Evolutionary conservation across 2,888 invertebrate genomes (phyloP), one percentile per base, ranked within the genome.

Genomic region (Dynastes hyllus): DNA sequence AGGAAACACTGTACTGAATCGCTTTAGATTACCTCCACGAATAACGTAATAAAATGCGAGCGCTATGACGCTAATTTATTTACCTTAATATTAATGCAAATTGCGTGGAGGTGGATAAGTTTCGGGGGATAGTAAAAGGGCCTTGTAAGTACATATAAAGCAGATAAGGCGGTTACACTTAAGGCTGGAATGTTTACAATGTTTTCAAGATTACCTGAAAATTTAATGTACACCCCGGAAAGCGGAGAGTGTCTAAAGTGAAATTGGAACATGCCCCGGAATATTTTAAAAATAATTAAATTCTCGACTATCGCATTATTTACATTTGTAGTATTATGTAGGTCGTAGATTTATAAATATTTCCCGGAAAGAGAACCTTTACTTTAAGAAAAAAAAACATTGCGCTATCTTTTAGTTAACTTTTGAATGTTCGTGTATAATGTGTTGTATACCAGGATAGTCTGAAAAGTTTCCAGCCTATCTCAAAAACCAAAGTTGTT

Each of bases 251-350:
- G 71, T 76, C 37, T 51, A 67, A 65, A 40, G 53, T 71, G 78
- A 84, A 81, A 82, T 82, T 82, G 81, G 82, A 82, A 82, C 84
- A 82, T 84, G 84, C 78, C 80, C 79, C 76, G 76, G 84, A 83
- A 84, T 84, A 83, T 82, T 81, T 83, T 84, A 82, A 83, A 82
- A 81, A 81, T 82, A 82, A 81, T 81, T 81, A 81, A 50, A 80
- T 78, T 78, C 63, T 45, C 78, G 75, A 75, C 77, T 78, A 55
- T 55, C 55, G 55, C 55, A 55, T 55, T 55, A 55, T 55, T 55
- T 45, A 45, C 45, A 45, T 45, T 45, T 45, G 45, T 45, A 45
- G 45, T 45, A 45, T 45, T 45, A 45, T 45, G 45, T 45, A 45
- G 45, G 45, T 45, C 11, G 45, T 45, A 45, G 45, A 45, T 45